Percentiles rank a stretch among this genome's conserved stretches.
phyloP scores from a whole-genome alignment of 2,113 vertebrate species.

The Copsychus sechellarum region DNA sequence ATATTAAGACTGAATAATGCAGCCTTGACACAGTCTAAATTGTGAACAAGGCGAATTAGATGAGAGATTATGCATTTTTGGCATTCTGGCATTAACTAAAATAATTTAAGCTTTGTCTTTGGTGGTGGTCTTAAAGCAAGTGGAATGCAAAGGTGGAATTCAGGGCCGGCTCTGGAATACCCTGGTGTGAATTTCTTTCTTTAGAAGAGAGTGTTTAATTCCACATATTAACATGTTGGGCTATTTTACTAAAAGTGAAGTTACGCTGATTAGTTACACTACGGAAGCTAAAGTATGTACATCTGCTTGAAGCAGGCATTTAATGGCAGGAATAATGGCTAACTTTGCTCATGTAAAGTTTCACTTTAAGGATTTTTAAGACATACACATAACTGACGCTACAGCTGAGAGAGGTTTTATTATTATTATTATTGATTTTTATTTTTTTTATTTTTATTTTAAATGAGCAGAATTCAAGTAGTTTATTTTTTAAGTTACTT shows the following conservation, averaged over 20 bases:
- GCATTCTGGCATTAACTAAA: constrained; percentile 41
- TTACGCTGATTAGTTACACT: constrained; percentile 73
- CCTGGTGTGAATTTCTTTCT: constrained; percentile 62
- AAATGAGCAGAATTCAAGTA: neutral
- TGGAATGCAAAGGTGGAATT: constrained; percentile 58
- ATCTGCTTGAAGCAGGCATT: constrained; percentile 63
- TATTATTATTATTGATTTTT: neutral
- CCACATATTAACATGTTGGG: constrained; percentile 70
- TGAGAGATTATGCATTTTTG: constrained; percentile 2
- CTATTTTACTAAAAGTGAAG: constrained; percentile 64
- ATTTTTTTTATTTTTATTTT: constrained; percentile 10
- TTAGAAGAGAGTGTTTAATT: constrained; percentile 67
- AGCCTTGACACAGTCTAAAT: neutral
- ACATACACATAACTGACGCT: neutral
- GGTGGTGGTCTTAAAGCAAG: constrained; percentile 51
- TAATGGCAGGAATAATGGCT: constrained; percentile 31
- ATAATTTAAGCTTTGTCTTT: constrained; percentile 43
- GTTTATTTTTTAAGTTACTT: constrained; percentile 32
- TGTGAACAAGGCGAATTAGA: neutral
- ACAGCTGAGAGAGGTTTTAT: neutral
- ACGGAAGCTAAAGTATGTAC: constrained; percentile 67
- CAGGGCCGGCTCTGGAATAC: neutral
- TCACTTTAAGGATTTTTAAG: neutral
- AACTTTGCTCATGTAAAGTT: constrained; percentile 38
- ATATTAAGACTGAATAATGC: neutral